Base-by-base conservation (phyloP, 2,888 invertebrate genomes). In the Agrotis segetum region DNA sequence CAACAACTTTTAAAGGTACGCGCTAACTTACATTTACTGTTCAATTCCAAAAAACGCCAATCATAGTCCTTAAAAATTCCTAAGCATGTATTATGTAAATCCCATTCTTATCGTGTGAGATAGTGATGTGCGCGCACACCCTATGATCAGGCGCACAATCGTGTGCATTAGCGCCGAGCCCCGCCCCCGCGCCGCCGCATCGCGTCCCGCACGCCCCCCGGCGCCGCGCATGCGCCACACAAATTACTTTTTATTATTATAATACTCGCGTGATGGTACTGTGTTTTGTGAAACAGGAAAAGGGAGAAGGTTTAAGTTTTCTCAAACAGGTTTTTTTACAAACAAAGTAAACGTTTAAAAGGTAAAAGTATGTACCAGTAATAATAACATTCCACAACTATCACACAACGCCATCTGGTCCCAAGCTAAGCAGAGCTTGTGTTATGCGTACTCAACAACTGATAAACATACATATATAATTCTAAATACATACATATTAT, bases 91-190 rank as follows among this genome's bases (percentile, higher is more conserved):
- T 50, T 16, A 67, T 68, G 19, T 53, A 50, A 77, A 72, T 60
- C 50, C 3, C 76, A 77, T 64, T 67, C 60, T 74, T 74, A 75
- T 60, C 47, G 34, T 11, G 17, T 7, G 17, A 64, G 65, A 64
- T 63, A 74, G 74, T 80, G 85, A 77, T 77, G 85, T 76, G 79
- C 79, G 65, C 82, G 78, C 85, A 82, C 84, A 85, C 82, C 84
- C 89, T 88, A 87, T 88, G 87, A 87, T 88, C 89, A 90, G 73
- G 82, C 76, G 84, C 83, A 87, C 88, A 86, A 87, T 86, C 86
- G 84, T 79, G 83, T 85, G 87, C 90, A 91, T 91, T 91, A 90
- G 86, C 85, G 83, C 82, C 84, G 74, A 17, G 13, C 46, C 44
- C 67, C 49, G 19, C 62, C 40, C 47, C 69, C 78, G 63, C 78